These are phyloP conservation scores for Leptarthrus brevirostris DNA, from an alignment of 2,888 invertebrate species.

Conservation along the genomic window DNA sequence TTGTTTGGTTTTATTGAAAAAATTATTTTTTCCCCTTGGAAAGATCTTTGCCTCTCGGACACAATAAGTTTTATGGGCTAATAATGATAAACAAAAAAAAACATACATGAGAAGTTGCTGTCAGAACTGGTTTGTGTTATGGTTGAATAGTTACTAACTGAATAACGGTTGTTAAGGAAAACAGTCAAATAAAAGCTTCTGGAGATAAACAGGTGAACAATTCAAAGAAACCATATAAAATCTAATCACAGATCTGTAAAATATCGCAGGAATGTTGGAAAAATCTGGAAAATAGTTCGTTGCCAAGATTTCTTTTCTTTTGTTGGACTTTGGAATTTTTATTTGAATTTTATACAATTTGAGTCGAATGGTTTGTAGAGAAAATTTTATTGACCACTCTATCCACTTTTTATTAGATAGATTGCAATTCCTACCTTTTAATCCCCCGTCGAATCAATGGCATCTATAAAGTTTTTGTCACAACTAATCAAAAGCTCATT, in stretches of 20 bases:
- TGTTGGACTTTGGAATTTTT: neutral
- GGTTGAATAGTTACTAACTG: constrained; percentile 38
- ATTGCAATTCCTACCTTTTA: too few species aligned
- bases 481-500: too few species aligned
- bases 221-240: neutral
- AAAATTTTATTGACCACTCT: too few species aligned
- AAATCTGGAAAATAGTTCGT: neutral
- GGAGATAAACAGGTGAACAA: neutral
- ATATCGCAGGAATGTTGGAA: constrained; percentile 13
- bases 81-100: constrained; percentile 15
- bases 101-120: neutral
- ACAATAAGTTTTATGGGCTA: constrained; percentile 40
- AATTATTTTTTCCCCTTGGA: constrained; percentile 7
- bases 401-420: too few species aligned
- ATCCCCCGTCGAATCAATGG: too few species aligned
- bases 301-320: neutral
- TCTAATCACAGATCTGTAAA: constrained; percentile 38
- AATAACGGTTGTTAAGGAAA: constrained; percentile 44
- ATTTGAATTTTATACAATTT: neutral
- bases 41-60: constrained; percentile 25
- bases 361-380: too few species aligned
- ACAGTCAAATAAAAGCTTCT: constrained; percentile 27
- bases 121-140: constrained; percentile 17
- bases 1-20: constrained; percentile 45
- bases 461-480: too few species aligned